Base-by-base conservation (phyloP, 2,113 vertebrate genomes). In the Archocentrus centrarchus region DNA sequence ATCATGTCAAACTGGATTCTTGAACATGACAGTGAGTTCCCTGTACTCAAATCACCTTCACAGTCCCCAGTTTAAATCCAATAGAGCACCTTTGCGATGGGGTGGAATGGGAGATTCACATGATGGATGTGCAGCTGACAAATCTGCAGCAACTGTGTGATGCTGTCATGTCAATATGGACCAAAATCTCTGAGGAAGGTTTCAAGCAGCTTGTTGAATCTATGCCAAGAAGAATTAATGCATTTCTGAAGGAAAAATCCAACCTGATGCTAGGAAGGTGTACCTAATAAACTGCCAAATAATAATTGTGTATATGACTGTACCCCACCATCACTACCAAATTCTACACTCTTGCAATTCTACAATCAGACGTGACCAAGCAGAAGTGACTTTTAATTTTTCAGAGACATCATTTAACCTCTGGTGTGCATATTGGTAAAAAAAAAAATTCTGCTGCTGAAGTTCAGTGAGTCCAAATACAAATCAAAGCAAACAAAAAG, bases 401-500 rank as follows among this genome's bases (percentile, higher is more conserved):
- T 68, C n/a, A 68, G 39, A 27, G 39, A 47, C 24, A 30, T 70
- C 1, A 13, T 50, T 50, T 53, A 53, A 53, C 44, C 53, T 20
- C 17, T 53, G 20, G 50, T 53, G 53, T 53, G 47, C 27, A 53
- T 73, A 32, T 15, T 20, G 44, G 6, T 1, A 50, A 73, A 73
- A 1, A 6, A n/a, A 35, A 35, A 35, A 70, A 70, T 70, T 32
- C 66, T 70, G 15, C 24, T 53, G 44, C 64, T 68, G 41, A 47
- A 50, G 39, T 53, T 73, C 27, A 73, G 1, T 53, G 27, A 73
- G 27, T 47, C 17, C 17, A 73, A 73, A 24, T 53, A n/a, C 44
- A 53, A 27, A n/a, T 73, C 44, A 73, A 73, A 73, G 66, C 47
- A 27, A 73, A 73, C n/a, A n/a, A n/a, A n/a, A n/a, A n/a, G 66